Base-by-base conservation (phyloP, 2,113 vertebrate genomes). In the Argyrosomus japonicus region DNA sequence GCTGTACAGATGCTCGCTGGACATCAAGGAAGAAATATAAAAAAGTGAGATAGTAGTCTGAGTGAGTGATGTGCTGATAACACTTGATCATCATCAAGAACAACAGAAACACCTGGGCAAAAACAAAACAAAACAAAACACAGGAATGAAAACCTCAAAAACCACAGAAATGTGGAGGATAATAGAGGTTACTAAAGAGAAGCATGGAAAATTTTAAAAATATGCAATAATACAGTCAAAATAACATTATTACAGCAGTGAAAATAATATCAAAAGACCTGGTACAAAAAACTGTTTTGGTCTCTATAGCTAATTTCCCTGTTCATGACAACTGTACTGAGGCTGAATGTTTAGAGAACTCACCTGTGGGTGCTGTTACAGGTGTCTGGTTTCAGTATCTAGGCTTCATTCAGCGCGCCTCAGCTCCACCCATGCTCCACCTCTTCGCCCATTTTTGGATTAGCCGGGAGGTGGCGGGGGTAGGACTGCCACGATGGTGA, bases 91-190 rank as follows among this genome's bases (percentile, higher is more conserved):
- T 48, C 45, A 57, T 43, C 71, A 32, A 57, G 21, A n/a, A 45
- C 29, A 25, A 75, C 27, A 18, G 61, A 70, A 69, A 77, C 77
- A 80, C 62, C 51, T 68, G 27, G 19, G 21, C 19, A 62, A 83
- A 57, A 40, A 13, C 45, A 13, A 3, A 47, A 13, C 45, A 13
- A 3, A 47, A 47, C 43, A 48, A 8, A 45, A 15, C 0, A 50
- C 48, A 51, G 60, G 0, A 56, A 50, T 60, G 18, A 63, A 57
- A 81, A 19, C 12, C 40, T 50, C 27, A 45, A 76, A 47, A 58
- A 61, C 58, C 50, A 21, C 21, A 4, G 54, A 32, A 80, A 0
- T 0, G 17, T 18, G 47, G 58, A 76, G n/a, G 23, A 62, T 21
- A 47, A 15, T 9, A 27, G 23, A 1, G 5, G 56, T 25, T 56